Base-by-base conservation (phyloP, 2,888 invertebrate species). In the Parascotia fuliginaria region DNA sequence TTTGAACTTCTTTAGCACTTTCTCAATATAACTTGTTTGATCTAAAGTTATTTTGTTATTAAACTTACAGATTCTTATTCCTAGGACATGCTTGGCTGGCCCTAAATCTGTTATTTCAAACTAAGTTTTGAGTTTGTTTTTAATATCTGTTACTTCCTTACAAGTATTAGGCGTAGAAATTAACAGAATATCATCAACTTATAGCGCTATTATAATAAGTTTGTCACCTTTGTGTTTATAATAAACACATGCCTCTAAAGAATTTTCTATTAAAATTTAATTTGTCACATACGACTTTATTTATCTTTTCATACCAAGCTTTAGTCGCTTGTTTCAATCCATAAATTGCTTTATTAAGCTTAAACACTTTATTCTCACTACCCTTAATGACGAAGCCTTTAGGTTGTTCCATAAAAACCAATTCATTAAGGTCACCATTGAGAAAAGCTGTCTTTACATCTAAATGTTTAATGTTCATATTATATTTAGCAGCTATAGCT, bases 71-170 rank as follows among this genome's bases (percentile, higher is more conserved):
- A 28, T 5, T 29, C 31, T 40, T 19, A 40, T 40, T 9, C 40
- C 40, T 11, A 40, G 13, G 2, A 53, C 19, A 0, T 53, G 11
- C 13, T 40, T 9, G 9, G 29, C 46, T 13, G 19, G 32, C 0
- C 55, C 65, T 7, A 65, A 13, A 31, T 65, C 59, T 36, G 27
- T 54, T 28, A 60, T 60, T 34, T 60, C 51, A 51, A 65, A 60
- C 29, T 40, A 28, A 12, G 33, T 50, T 42, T 49, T 54, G 9
- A 65, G 11, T 16, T 51, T 14, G 4, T 51, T 14, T 37, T 53
- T 65, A 2, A 58, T 36, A 12, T 31, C 12, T 13, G n/a, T n/a
- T n/a, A n/a, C n/a, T n/a, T 52, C 12, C 6, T 31, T 31, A 3
- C 9, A 31, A 31, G 31, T 12, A 11, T 3, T 6, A 9, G 1